Base-by-base conservation (phyloP, 2,888 invertebrate species). In the Pandemis cinnamomeana region DNA sequence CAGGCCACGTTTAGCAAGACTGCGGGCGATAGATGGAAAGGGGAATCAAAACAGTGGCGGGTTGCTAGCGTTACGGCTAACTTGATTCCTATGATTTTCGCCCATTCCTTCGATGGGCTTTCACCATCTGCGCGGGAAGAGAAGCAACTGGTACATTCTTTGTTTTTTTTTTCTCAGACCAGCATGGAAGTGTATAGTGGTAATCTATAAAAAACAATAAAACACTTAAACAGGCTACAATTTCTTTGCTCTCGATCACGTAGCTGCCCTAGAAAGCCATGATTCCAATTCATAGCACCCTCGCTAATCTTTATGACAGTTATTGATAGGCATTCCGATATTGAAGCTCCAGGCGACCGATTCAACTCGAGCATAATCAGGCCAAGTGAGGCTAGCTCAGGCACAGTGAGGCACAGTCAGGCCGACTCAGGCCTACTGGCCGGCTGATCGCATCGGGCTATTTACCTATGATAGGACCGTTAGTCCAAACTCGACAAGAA, bases 401-500 rank as follows among this genome's bases (percentile, higher is more conserved):
- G 55, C 55, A 20, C 8, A 8, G 55, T 51, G 10, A 20, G 20
- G 3, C 20, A 55, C 7, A 42, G 5, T 20, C 58, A 15, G 48
- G 36, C 48, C 11, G 4, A 36, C 27, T 36, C 27, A 41, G 51
- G 36, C 48, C 27, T 36, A 66, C 46, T 51, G 69, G 69, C 5
- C 62, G 63, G 62, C 2, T 41, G 67, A 55, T 69, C 63, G 68
- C 46, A 83, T 84, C 85, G 81, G 77, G 73, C 77, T 72, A 78
- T 76, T 76, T 77, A 76, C 42, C 58, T 11, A 71, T 62, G 72
- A 48, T 48, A 48, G 69, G 48, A 83, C 86, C 84, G 84, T 84
- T 85, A 83, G 78, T 78, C 78, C 79, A 81, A 81, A 80, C 82
- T 78, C 62, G 74, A 78, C 77, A 78, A 77, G 79, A 75, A 51